A percentile compares a stretch with the other conserved stretches of the same genome.
Conservation (phyloP, 2,888 invertebrate genomes). For the Mesorhabditis spiculigera region DNA sequence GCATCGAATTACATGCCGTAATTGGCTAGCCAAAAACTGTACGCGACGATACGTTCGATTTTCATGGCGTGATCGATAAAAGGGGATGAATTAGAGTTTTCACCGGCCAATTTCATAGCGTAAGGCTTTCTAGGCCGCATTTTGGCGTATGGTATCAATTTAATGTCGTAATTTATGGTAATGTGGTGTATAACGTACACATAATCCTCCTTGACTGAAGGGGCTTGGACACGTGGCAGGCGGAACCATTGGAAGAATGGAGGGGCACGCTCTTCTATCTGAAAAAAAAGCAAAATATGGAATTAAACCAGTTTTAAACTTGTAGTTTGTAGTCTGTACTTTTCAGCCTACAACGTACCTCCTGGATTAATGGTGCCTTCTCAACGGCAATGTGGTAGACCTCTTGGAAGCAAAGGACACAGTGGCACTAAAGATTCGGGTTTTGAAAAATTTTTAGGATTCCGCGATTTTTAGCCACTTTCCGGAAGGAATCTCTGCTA, state of each 20-base stretch:
- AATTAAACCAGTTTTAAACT: not conserved
- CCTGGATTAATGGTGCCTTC: constrained; percentile 32
- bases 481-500: no score
- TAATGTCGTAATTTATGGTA: not conserved
- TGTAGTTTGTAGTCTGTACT: not conserved
- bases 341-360: constrained; percentile 10
- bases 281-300: no score
- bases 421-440: constrained; percentile 41
- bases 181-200: constrained; percentile 36
- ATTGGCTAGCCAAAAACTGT: no score
- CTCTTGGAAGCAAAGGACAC: constrained; percentile 58
- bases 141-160: no score
- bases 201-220: constrained; percentile 56
- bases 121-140: no score
- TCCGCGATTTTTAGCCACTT: no score
- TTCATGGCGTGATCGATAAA: not conserved
- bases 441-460: no score
- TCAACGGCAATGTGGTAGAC: constrained; percentile 52
- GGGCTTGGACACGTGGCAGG: constrained; percentile 56
- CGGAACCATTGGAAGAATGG: constrained; percentile 59
- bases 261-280: constrained; percentile 38
- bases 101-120: no score
- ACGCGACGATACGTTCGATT: constrained; percentile 8
- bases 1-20: no score
- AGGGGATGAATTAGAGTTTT: not conserved